These are phyloP conservation scores for Podarcis muralis DNA, from an alignment of 2,113 vertebrate genomes.

Conservation along the genomic window DNA sequence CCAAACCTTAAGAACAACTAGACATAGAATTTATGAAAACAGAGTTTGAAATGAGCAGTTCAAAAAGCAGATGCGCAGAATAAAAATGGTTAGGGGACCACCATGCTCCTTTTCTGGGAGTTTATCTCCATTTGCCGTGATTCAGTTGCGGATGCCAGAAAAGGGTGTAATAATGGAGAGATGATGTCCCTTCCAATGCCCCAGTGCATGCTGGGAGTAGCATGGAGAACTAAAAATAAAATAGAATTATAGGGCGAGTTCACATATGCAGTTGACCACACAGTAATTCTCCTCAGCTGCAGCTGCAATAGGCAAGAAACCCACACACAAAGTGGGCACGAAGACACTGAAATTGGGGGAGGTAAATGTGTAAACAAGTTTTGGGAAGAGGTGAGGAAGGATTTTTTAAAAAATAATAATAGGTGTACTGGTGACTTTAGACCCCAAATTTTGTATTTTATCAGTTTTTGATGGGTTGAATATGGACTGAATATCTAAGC, in stretches of 20 bases:
- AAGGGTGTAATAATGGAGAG: not conserved
- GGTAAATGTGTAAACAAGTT: not conserved
- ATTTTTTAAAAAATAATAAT: too few relatives aligned
- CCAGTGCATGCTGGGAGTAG: not conserved
- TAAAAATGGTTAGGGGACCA: too few relatives aligned
- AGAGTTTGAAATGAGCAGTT: too few relatives aligned
- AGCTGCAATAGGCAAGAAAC: too few relatives aligned
- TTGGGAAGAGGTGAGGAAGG: not conserved
- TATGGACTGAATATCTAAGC: not conserved
- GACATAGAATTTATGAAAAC: too few relatives aligned
- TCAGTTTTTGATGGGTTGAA: not conserved
- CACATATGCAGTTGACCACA: not conserved
- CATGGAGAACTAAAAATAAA: not conserved
- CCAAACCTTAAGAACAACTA: too few relatives aligned
- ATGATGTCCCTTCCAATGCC: not conserved
- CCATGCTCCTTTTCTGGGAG: too few relatives aligned
- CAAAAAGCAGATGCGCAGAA: too few relatives aligned
- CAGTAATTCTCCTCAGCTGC: not conserved
- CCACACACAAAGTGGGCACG: not conserved
- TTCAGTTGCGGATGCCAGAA: not conserved
- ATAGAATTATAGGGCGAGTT: constrained; percentile 12
- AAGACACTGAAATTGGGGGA: not conserved
- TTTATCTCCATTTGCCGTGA: not conserved
- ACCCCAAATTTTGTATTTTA: too few relatives aligned
- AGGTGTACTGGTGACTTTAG: too few relatives aligned